Evolutionary conservation across 2,113 vertebrate genomes (phyloP).

Genomic region (Thinocorus orbignyianus): DNA sequence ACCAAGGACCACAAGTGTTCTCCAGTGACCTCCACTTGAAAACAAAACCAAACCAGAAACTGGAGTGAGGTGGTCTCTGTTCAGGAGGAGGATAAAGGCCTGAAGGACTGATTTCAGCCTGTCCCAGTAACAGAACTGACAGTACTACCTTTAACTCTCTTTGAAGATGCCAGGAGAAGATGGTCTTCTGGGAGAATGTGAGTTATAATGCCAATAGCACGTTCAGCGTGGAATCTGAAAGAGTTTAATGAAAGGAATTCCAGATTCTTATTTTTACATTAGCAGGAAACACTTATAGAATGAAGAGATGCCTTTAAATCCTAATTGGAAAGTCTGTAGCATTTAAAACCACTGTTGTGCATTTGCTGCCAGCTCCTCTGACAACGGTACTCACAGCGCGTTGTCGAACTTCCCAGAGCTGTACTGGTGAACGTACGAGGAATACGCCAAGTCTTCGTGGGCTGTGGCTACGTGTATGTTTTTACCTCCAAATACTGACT

Average conservation of each 20-base stretch:
- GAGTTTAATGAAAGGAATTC: background rate
- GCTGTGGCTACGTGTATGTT: conserved; percentile 98
- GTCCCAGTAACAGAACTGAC: accelerated
- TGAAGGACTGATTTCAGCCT: background rate
- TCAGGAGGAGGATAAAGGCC: background rate
- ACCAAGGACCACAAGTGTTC: background rate
- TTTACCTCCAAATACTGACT: conserved; percentile 98
- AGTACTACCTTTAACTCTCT: conserved; percentile 94
- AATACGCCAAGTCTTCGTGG: conserved; percentile 97
- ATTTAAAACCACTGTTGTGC: background rate
- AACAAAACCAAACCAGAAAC: too few relatives aligned
- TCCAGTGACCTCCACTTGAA: background rate
- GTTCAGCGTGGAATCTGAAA: conserved; percentile 96
- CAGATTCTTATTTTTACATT: background rate
- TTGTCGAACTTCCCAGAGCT: conserved; percentile 99
- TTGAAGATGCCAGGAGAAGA: conserved; percentile 96
- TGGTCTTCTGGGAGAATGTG: conserved; percentile 99
- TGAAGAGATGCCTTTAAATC: background rate
- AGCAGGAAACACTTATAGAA: background rate
- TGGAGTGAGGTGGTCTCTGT: background rate
- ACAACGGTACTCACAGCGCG: conserved; percentile 87
- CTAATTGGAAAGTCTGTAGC: background rate
- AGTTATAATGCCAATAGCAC: conserved; percentile 99
- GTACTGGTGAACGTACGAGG: conserved; percentile 98
- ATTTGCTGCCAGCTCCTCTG: background rate